Conservation (phyloP, 2,888 invertebrate genomes). For the Polyommatus icarus region DNA sequence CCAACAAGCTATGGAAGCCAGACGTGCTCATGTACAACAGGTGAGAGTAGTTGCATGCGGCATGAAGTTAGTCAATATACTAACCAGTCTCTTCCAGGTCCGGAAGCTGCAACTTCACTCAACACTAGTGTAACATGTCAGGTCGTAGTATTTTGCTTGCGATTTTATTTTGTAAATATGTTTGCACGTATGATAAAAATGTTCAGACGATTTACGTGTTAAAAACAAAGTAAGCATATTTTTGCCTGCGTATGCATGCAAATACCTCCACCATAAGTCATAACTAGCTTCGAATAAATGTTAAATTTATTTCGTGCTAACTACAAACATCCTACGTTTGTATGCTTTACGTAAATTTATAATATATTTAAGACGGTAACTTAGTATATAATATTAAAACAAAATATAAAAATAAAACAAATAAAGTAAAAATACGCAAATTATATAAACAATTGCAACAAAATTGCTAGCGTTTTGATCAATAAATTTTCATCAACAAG, state of each 20-base stretch:
- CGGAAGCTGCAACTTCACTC: background rate
- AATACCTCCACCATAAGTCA: background rate
- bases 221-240: background rate
- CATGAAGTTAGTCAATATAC: constrained; percentile 32
- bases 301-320: background rate
- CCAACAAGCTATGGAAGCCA: constrained; percentile 98
- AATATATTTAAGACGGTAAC: background rate
- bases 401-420: background rate
- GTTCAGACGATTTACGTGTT: background rate
- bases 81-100: constrained; percentile 39
- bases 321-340: background rate
- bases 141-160: constrained; percentile 25
- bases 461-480: background rate
- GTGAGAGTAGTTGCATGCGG: constrained; percentile 73
- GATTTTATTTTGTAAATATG: constrained; percentile 24
- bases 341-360: background rate
- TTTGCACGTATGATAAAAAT: constrained; percentile 13
- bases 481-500: background rate
- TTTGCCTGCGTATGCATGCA: constrained; percentile 20
- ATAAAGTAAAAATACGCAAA: background rate
- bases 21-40: constrained; percentile 99
- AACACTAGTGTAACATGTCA: constrained; percentile 2
- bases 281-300: background rate
- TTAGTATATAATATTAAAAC: background rate
- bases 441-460: background rate